Percentiles rank a stretch among this genome's conserved stretches.
These are phyloP conservation scores for Aspiorhynchus laticeps DNA, from an alignment of 2,113 vertebrate species.

Conservation along the genomic window DNA sequence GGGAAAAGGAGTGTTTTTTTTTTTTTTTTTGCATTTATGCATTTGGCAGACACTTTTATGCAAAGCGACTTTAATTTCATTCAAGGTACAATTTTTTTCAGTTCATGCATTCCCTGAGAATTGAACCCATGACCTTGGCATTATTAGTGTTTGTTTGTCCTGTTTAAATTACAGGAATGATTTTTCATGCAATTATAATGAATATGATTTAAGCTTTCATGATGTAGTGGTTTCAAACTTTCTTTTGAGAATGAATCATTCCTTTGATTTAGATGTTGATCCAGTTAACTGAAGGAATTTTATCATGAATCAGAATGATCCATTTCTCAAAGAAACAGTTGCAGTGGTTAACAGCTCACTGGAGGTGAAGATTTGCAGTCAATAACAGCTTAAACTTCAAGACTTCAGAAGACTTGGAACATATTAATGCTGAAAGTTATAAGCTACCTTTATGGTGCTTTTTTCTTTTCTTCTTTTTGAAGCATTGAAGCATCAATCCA, in stretches of 20 bases:
- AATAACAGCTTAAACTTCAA: neutral
- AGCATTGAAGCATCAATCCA: neutral
- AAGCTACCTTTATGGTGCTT: neutral
- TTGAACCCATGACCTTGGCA: neutral
- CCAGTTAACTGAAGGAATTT: neutral
- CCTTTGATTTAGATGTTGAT: neutral
- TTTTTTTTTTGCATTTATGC: neutral
- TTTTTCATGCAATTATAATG: neutral
- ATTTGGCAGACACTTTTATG: neutral
- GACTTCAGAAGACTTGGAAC: neutral
- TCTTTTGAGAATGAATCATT: neutral
- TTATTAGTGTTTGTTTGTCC: neutral
- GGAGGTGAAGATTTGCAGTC: too few species aligned
- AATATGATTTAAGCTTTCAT: too few species aligned
- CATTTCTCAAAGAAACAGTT: neutral
- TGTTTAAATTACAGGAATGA: neutral
- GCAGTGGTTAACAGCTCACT: neutral
- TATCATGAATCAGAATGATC: neutral
- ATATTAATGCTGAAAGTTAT: neutral
- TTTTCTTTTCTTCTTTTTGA: neutral
- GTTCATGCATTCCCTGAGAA: neutral
- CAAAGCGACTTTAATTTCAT: neutral
- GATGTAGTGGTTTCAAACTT: neutral
- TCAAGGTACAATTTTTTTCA: neutral
- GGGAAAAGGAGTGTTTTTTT: too few species aligned